These are phyloP conservation scores for Sycobia sp. DNA, from an alignment of 1,140 invertebrate genomes.

Conservation along the genomic window DNA sequence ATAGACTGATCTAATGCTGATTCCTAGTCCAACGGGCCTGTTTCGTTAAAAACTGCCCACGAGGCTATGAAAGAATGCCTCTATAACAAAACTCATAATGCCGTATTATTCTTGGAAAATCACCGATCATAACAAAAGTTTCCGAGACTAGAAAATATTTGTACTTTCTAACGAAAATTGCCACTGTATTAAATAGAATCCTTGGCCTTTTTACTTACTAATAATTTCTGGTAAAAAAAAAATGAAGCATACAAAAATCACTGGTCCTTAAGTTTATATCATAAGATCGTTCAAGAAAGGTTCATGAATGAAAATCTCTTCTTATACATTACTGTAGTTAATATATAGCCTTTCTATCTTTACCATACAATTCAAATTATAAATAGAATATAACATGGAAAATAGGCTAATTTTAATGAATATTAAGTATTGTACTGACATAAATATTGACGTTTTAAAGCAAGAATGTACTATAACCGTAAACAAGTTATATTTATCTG, in stretches of 20 bases:
- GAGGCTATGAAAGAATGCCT: conserved; percentile 24
- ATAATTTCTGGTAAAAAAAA: too few species aligned
- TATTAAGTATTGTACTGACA: conserved; percentile 23
- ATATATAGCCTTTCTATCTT: conserved; percentile 27
- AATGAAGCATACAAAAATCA: too few species aligned
- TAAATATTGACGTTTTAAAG: conserved; percentile 10
- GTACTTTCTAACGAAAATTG: too few species aligned
- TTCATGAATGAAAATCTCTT: conserved; percentile 15
- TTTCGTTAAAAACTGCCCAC: conserved; percentile 35
- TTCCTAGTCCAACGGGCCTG: conserved; percentile 57
- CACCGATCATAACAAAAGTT: conserved; percentile 6
- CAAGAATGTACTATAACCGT: background rate
- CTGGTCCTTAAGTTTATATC: conserved; percentile 7
- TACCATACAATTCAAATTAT: conserved; percentile 31
- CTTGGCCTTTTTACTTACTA: too few species aligned
- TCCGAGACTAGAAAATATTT: conserved; percentile 18
- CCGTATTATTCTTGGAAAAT: conserved; percentile 15
- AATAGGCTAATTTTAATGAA: conserved; percentile 19
- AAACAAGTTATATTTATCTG: background rate
- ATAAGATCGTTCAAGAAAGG: background rate
- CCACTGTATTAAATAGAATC: too few species aligned
- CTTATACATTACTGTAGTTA: conserved; percentile 22
- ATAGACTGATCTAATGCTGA: conserved; percentile 54
- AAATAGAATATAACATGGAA: conserved; percentile 22
- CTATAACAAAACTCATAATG: conserved; percentile 21